Conservation (phyloP, 2,113 vertebrate species). For the Romanogobio albipinnatus region DNA sequence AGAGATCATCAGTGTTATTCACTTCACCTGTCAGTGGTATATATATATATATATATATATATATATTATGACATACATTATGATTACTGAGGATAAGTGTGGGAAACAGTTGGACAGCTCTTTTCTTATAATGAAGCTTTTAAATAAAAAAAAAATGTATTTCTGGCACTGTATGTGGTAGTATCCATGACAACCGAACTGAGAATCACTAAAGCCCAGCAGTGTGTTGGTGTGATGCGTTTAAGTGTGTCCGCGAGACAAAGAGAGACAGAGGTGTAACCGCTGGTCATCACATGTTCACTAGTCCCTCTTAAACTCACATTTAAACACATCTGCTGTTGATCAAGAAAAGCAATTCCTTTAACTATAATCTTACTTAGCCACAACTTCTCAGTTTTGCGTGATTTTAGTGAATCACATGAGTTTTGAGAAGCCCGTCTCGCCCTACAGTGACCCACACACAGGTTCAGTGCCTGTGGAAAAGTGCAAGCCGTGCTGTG, state of each 20-base stretch:
- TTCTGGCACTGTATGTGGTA: conserved; percentile 18
- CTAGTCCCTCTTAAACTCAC: not conserved
- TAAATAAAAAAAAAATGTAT: not conserved
- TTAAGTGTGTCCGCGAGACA: conserved; percentile 7
- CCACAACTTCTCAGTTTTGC: not conserved
- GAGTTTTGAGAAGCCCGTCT: not conserved
- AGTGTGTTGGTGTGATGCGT: conserved; percentile 44
- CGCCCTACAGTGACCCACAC: not conserved
- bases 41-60: no score
- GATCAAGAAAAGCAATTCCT: not conserved
- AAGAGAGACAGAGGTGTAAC: no score
- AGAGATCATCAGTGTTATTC: no score
- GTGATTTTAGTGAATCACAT: not conserved
- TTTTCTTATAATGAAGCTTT: not conserved
- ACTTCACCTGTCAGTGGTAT: no score
- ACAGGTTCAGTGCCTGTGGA: not conserved
- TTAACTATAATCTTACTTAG: not conserved
- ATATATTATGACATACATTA: no score
- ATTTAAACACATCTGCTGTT: not conserved
- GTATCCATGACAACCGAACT: conserved; percentile 32
- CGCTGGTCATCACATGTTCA: not conserved
- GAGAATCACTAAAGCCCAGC: conserved; percentile 28
- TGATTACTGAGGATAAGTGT: not conserved
- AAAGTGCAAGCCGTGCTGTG: conserved; percentile 29
- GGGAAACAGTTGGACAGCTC: not conserved